Base-by-base conservation (phyloP, 2,113 vertebrate genomes). In the Crocuta crocuta region DNA sequence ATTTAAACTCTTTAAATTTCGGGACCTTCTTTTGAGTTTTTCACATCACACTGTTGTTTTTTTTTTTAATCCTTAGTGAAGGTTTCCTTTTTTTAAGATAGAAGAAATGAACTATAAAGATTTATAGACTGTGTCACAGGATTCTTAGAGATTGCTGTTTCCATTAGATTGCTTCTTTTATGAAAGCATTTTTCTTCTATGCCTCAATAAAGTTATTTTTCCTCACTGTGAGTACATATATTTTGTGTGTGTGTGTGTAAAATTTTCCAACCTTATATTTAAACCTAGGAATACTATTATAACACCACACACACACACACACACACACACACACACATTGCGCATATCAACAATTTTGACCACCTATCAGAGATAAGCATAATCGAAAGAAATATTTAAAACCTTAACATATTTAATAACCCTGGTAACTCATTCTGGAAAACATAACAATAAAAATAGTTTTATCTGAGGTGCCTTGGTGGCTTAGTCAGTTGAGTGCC, bases 181-280 rank as follows among this genome's bases (percentile, higher is more conserved):
- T 96, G 85, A 97, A 99, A 94, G 96, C 73, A 26, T 98, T 98
- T 98, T 98, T 98, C 97, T 98, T 98, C 73, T 10, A 15, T 84
- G 88, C 63, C 79, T 65, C 81, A 89, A 95, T 96, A 86, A 96
- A 98, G 63, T 88, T 98, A 80, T 33, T 91, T 97, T 65, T 94
- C 55, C 83, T 70, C 61, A 98, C 33, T 79, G 17, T 33, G 81
- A 91, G 55, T 13, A 21, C 12, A 68, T 15, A 7, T 50, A 80
- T 96, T 97, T 89, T 80, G 15, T 13, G 15, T 70, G 65, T 65
- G 26, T 63, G 0, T 84, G 31, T 65, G 19, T 11, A 19, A 19
- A 74, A 70, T 96, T 90, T 83, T 35, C 35, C 65, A 80, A n/a
- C 31, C 35, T 71, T 93, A 8, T 31, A 39, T 53, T 94, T 93